Evolutionary conservation across 2,113 vertebrate genomes (phyloP).

Genomic region (Rhegmatorhina hoffmannsi): DNA sequence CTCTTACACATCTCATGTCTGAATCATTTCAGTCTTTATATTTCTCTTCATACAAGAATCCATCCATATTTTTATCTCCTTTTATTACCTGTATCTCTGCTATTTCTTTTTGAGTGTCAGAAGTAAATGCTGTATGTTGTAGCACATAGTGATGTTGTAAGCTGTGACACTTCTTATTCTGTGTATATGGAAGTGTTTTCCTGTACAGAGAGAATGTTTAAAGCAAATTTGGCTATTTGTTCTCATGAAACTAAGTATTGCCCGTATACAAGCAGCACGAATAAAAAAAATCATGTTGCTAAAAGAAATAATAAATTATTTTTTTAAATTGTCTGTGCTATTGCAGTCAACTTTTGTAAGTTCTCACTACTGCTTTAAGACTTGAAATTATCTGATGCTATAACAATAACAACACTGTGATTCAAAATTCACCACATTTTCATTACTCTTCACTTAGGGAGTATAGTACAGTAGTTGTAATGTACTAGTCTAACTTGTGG

Average conservation of each 20-base stretch:
- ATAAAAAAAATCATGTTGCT: background rate
- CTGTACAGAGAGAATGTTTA: background rate
- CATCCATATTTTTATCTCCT: background rate
- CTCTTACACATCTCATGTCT: background rate
- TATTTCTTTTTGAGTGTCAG: background rate
- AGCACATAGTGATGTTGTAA: background rate
- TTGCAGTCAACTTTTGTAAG: background rate
- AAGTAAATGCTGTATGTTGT: background rate
- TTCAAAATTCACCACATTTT: background rate
- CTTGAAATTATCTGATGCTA: background rate
- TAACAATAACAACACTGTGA: background rate
- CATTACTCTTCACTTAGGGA: background rate
- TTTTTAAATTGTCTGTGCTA: background rate
- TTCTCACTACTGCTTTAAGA: background rate
- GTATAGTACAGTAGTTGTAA: background rate
- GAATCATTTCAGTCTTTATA: background rate
- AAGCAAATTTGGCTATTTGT: background rate
- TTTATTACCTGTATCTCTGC: background rate
- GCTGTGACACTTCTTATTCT: background rate
- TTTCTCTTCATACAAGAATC: background rate
- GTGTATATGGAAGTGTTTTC: background rate
- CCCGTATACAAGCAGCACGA: background rate
- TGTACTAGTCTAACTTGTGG: background rate
- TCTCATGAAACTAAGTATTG: background rate
- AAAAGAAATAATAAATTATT: background rate